Base-by-base conservation (phyloP, 2,113 vertebrate genomes). In the Myrmecophaga tridactyla region DNA sequence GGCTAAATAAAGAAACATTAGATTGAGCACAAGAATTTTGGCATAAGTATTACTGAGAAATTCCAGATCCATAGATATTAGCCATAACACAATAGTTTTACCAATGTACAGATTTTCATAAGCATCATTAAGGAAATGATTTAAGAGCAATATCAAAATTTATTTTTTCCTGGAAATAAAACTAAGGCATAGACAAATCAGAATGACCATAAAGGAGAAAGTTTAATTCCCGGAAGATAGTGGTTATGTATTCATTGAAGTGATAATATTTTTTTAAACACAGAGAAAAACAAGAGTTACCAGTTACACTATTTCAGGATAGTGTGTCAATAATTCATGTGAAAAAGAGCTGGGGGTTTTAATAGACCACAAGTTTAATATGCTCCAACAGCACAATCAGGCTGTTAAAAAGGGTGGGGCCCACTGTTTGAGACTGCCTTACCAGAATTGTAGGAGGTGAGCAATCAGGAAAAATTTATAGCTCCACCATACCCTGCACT, bases 121-220 rank as follows among this genome's bases (percentile, higher is more conserved):
- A 92, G 27, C 21, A n/a, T 90, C 81, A 73, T 78, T 95, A 63
- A 86, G 78, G 78, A 95, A 94, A 80, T 85, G 20, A 94, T 92
- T 78, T 92, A 39, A 95, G 51, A 90, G 36, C 23, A 88, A 69
- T 43, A 69, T 31, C 20, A 88, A 34, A 92, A 9, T n/a, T 76
- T 83, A 6, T 46, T 72, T 82, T 88, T 25, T 43, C 91, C 87
- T 78, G 81, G 20, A 88, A 92, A 70, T 87, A 80, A 92, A 95
- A 43, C 14, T 69, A 92, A 91, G 15, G 41, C 76, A 85, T 43
- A 78, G 81, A 69, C 96, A 94, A 70, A 6, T 81, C 72, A 88
- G 34, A 82, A 75, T 89, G 62, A 75, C 10, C 77, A 23, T 81
- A n/a, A 93, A 90, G 46, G 17, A 62, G n/a, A 88, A 87, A 92